Base-by-base conservation (phyloP, 2,888 invertebrate genomes). In the Torymus auratus region DNA sequence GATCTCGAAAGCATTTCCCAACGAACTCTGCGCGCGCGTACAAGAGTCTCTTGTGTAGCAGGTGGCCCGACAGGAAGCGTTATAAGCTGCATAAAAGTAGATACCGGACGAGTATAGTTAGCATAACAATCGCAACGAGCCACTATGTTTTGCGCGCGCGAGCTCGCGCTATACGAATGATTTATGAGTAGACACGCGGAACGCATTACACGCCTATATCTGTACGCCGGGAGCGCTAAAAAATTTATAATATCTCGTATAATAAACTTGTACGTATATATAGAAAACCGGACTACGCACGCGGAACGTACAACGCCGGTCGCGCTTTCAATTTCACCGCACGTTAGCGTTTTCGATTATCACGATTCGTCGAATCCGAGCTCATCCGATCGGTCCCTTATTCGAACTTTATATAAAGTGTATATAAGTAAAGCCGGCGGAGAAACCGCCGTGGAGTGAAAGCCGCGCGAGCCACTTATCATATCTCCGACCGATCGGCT, bases 71-170 rank as follows among this genome's bases (percentile, higher is more conserved):
- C 78, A 75, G 78, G 78, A 78, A 78, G 64, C 52, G 55, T 15
- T 61, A 41, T 41, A 60, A 52, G 58, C n/a, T 86, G 85, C 86
- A 87, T 88, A 88, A 88, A 88, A 87, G 86, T 84, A 86, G 87
- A 88, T 89, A 86, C 86, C 86, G 84, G 85, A 87, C 83, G 86
- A 85, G 84, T 83, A 84, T 86, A 84, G 89, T 90, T 90, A 89
- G 90, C 90, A 90, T 90, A 90, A 90, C 89, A 90, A 90, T 90
- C 88, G 89, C 86, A 87, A 87, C 85, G 84, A 86, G 87, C 85
- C 84, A 87, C 86, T 86, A 85, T 86, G 85, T 86, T 86, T 84
- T 84, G 84, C 84, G 84, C 83, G 20, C 65, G 70, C 80, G 41
- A 41, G 62, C 73, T 83, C 82, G 84, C 83, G 83, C 83, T 85